These are phyloP conservation scores for Pteria penguin DNA, from an alignment of 2,888 invertebrate genomes.

Conservation along the genomic window DNA sequence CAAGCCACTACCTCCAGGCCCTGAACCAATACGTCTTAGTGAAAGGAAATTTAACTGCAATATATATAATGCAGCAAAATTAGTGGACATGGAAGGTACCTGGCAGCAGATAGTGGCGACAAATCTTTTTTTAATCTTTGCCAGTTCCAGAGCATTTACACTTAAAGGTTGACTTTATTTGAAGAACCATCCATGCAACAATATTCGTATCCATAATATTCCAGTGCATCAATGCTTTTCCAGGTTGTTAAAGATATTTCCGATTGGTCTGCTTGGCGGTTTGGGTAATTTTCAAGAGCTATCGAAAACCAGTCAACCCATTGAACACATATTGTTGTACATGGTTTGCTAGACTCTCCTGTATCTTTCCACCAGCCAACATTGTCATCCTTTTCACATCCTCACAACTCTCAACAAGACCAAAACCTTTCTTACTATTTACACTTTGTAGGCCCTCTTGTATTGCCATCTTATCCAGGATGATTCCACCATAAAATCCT, in stretches of 20 bases:
- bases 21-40: constrained; percentile 26
- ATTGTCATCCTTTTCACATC: constrained; percentile 3
- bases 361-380: neutral
- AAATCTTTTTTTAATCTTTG: constrained; percentile 3
- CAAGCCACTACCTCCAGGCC: constrained; percentile 8
- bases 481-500: constrained; percentile 22
- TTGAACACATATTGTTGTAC: constrained; percentile 33
- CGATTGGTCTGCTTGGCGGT: constrained; percentile 9
- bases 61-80: constrained; percentile 20
- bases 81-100: neutral
- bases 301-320: constrained; percentile 25
- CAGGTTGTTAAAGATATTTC: constrained; percentile 26
- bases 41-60: constrained; percentile 39
- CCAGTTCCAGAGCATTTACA: constrained; percentile 26
- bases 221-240: constrained; percentile 18
- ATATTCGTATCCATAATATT: constrained; percentile 13
- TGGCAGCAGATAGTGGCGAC: constrained; percentile 19
- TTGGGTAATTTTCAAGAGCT: constrained; percentile 20
- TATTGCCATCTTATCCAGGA: constrained; percentile 37
- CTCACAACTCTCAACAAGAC: constrained; percentile 16
- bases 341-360: constrained; percentile 18
- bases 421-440: neutral
- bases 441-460: constrained; percentile 34
- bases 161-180: constrained; percentile 38
- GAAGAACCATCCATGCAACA: constrained; percentile 41